Base-by-base conservation (phyloP, 2,113 vertebrate species). In the Ammodytes dubius region DNA sequence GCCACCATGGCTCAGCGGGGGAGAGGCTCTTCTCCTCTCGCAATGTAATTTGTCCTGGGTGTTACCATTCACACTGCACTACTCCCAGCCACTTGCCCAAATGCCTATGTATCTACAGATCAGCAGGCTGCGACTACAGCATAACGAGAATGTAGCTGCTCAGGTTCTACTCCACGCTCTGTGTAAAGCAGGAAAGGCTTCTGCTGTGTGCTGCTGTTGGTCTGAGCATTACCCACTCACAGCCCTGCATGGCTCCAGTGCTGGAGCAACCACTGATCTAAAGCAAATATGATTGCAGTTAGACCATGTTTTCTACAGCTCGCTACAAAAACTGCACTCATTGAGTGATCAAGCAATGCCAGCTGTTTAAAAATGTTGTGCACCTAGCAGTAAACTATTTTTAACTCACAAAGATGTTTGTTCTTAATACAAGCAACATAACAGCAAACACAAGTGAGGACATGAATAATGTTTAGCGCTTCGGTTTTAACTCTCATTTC, bases 41-140 rank as follows among this genome's bases (percentile, higher is more conserved):
- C 88, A 85, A 86, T 91, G 91, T 91, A 93, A 95, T 96, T 94
- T 95, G 91, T 93, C 90, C 91, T 86, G 94, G 91, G 88, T 93
- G 94, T 94, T 93, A 88, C 93, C 85, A 87, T 93, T 94, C 93
- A 94, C 92, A 92, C 92, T 47, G 93, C 81, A 76, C 86, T 91
- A 88, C 81, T 89, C 83, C 70, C 87, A 89, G 90, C 91, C 92
- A 82, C 87, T 85, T 87, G 75, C 69, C 81, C 87, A 89, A 79
- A 89, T 83, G 87, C 91, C 75, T 82, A 73, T 85, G 91, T 92
- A 93, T 92, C 90, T 94, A 74, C 91, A 89, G 91, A 91, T 89
- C 91, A 94, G 95, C 92, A 91, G 93, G 90, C 91, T 92, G 94
- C 82, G 67, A 95, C 94, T 89, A 64, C 84, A 82, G 81, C 87